Conservation (phyloP, 2,113 vertebrate genomes). For the Nesoenas mayeri region DNA sequence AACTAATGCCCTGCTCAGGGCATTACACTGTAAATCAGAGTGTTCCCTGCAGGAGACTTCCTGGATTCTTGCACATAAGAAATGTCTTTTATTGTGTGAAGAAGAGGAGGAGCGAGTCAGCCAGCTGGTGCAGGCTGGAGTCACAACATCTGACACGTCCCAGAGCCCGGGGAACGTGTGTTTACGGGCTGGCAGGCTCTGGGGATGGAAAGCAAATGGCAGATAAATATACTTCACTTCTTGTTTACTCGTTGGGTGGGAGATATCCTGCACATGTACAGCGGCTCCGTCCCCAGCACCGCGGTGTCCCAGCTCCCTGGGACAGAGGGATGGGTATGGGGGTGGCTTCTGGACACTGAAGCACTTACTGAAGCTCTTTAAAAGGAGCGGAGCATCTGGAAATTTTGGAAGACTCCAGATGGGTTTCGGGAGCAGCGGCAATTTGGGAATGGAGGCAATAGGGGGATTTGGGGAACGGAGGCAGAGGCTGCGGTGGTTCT, state of each 20-base stretch:
- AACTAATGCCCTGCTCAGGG: background rate
- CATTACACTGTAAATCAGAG: background rate
- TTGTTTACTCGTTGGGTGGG: background rate
- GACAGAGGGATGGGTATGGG: accelerated
- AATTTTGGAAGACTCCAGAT: background rate
- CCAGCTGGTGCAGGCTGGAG: background rate
- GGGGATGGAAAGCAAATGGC: background rate
- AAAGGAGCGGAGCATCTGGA: background rate
- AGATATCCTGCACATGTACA: accelerated
- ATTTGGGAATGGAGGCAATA: background rate
- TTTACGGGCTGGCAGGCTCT: background rate
- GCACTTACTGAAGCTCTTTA: accelerated
- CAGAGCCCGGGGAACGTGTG: background rate
- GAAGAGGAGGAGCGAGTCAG: background rate
- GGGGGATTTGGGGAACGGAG: too few species aligned
- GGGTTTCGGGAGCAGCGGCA: background rate
- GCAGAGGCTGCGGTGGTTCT: background rate
- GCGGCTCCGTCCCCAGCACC: background rate
- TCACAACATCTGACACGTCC: background rate
- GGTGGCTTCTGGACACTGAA: background rate
- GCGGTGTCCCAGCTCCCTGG: background rate
- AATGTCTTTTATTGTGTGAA: background rate
- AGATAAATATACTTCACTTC: background rate
- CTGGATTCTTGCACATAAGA: background rate
- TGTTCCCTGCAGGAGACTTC: conserved; percentile 3